A percentile compares a stretch with the other conserved stretches of the same genome.
Conservation (phyloP, 2,113 vertebrate species). For the Silurus glanis region DNA sequence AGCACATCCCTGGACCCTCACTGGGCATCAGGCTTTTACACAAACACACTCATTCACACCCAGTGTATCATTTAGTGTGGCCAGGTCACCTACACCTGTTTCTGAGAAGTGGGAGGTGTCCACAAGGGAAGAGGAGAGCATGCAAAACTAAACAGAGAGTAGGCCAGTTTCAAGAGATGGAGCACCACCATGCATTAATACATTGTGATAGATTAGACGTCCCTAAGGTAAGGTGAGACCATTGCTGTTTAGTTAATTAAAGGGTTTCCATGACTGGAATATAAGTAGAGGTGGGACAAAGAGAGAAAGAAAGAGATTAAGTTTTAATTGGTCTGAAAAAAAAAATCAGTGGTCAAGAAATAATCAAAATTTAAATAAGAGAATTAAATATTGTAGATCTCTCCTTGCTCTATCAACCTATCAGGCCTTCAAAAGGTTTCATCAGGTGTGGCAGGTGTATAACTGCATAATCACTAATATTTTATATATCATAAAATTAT, state of each 20-base stretch:
- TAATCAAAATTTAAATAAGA: no score
- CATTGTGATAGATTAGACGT: neutral
- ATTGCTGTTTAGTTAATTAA: neutral
- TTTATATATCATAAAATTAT: no score
- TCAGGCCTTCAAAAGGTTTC: no score
- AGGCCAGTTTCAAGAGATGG: neutral
- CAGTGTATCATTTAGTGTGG: neutral
- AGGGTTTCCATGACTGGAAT: neutral
- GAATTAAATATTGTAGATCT: no score
- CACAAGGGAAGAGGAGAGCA: neutral
- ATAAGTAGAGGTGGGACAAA: no score
- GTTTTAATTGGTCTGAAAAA: no score
- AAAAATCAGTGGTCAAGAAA: no score
- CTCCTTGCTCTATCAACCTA: no score
- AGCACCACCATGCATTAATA: neutral
- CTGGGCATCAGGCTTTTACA: neutral
- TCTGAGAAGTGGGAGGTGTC: neutral
- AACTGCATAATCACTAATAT: no score
- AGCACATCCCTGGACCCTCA: neutral
- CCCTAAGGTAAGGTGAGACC: neutral
- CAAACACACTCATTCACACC: neutral
- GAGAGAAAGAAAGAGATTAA: no score
- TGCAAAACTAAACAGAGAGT: neutral
- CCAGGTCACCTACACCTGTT: neutral
- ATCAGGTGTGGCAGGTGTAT: no score